Evolutionary conservation across 2,797 vertebrate genomes (phyloP), one percentile per base, ranked within the genome.

Genomic region (Takifugu ocellatus): DNA sequence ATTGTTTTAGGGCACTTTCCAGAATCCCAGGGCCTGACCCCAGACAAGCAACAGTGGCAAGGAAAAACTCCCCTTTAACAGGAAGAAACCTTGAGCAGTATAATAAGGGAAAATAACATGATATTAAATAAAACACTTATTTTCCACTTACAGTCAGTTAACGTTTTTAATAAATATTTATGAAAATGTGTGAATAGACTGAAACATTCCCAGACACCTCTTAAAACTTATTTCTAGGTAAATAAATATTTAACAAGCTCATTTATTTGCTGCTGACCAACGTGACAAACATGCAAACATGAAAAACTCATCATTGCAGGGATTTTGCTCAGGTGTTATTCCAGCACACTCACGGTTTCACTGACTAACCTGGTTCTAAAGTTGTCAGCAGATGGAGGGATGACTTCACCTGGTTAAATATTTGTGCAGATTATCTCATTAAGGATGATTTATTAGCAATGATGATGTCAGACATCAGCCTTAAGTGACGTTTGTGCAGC

Each of bases 211-310:
- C 73, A 63, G 68, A 78, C 72, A 25, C 55, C 61, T 53, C 54
- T 67, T 57, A 54, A 25, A 53, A 79, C 65, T 48, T 57, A 39
- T 48, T 71, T 36, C 47, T 70, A 63, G 55, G 53, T 75, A 71
- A 68, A 69, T 62, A 66, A 75, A 75, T 87, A 62, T 82, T 85
- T 84, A 82, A 57, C 70, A 31, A 68, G 57, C 42, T 66, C 72
- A 61, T 50, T 81, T 74, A 78, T 59, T 50, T 56, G 17, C 54
- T 58, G 56, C 47, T 76, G 70, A 65, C 52, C 61, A 60, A 64
- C 66, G 66, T 51, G 61, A 69, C 51, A 68, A 16, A 44, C 6
- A 15, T n/a, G 14, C 51, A 29, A 63, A 61, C 15, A 5, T 56
- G 62, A 44, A 15, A 44, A 17, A 16, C 12, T 56, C 54, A 62